Evolutionary conservation across 2,888 invertebrate species (phyloP), one percentile per base, ranked within the genome.

Genomic region (Sinotaia quadrata): DNA sequence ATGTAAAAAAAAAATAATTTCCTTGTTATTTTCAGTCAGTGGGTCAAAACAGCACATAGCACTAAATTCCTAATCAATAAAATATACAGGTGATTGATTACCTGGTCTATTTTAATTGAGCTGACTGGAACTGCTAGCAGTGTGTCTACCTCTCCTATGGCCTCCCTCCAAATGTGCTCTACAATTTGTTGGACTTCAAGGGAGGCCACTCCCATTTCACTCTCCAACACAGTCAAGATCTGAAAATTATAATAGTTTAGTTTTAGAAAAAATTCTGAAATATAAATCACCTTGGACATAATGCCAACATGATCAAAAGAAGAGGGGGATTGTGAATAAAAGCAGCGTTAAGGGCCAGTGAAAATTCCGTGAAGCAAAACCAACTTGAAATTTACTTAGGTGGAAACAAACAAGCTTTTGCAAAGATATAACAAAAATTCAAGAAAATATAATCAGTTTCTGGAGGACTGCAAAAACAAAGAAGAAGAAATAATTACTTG

Each of bases 141-240:
- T 4, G 78, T 71, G 24, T 79, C 77, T 29, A 87, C 68, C 56
- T 84, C 77, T 24, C 85, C 83, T 33, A 79, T 68, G 0, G 86
- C 85, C 68, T 87, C 87, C 34, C 65, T 63, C 87, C 87, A 87
- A 12, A 86, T 73, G 57, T 81, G 81, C 41, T 85, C 82, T 34
- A 85, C 78, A 44, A 87, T 71, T 29, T 77, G 75, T 12, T 67
- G 63, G 27, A 84, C 82, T 36, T 69, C 47, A 37, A 51, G 66
- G 41, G 65, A 60, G 34, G 68, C 59, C 33, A 54, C 60, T 66
- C 56, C 69, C 44, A 44, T 15, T 27, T 71, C 71, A 27, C 62
- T 62, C 67, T 74, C 74, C 51, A 76, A 71, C 56, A 78, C 75
- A 4, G 72, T 68, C 60, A 78, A 69, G 71, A 81, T 74, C 81